Evolutionary conservation across 2,797 vertebrate species (phyloP), one percentile per base, ranked within the genome.

Genomic region (Pempheris klunzingeri): DNA sequence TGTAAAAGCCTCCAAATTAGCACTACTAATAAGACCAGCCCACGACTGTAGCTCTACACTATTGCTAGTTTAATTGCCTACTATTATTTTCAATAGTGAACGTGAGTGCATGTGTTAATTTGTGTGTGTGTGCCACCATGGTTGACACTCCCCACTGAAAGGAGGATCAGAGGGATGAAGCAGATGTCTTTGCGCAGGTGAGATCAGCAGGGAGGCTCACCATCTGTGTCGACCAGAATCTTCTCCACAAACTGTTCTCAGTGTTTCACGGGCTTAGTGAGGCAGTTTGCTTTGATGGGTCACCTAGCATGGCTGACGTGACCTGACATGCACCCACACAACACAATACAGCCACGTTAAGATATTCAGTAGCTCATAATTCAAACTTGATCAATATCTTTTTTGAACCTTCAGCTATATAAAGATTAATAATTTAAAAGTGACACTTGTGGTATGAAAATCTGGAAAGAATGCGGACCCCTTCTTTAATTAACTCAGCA

Each of bases 181-280:
- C 86, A 88, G 86, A 82, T 87, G 88, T 84, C 78, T 84, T 80
- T 67, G 57, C 70, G 74, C 77, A 88, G 81, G 77, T 81, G 77
- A 77, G 77, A 69, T 73, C 85, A 87, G 60, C 70, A 2, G 73
- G 71, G 74, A 81, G 72, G 20, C 59, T 76, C 57, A 20, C 87
- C 88, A 90, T 88, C 81, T 90, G 87, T 69, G 70, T 50, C 10
- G 7, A 53, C 52, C 20, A 3, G n/a, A 76, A 70, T 57, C 44
- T 58, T 62, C 46, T 54, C 44, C 34, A 70, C 47, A 69, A 54
- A 68, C 43, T 70, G 65, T 26, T 66, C 49, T 28, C 30, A 28
- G 55, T 53, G 50, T 78, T 73, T 73, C 49, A 73, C 67, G 65
- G 75, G 30, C 50, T 74, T 54, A 41, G 14, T 34, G 44, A 28